Base-by-base conservation (phyloP, 2,888 invertebrate species). In the Pandemis heparana region DNA sequence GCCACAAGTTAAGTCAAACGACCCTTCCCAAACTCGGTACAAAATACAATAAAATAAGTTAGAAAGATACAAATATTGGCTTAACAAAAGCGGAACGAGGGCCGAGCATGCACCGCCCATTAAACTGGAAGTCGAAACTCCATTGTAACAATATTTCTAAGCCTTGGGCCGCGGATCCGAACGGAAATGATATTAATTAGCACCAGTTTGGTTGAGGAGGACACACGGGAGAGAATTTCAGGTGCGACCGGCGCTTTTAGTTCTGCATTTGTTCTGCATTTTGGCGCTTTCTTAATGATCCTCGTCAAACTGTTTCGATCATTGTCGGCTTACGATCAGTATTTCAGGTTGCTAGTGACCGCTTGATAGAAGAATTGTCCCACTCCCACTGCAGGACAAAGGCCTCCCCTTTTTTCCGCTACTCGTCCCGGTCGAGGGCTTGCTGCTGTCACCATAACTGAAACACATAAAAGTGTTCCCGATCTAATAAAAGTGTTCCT, bases 101-200 rank as follows among this genome's bases (percentile, higher is more conserved):
- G 63, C 63, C 41, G 63, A 65, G 48, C 72, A 68, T 68, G 72
- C 67, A 60, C 63, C 63, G 53, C 63, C 63, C 63, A 64, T 53
- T 72, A 43, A 23, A 64, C 41, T 61, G 69, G 64, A 70, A 70
- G 69, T 18, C 46, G 53, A 66, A 74, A 59, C 63, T 77, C 82
- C 79, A 78, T 83, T 84, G 83, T 83, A 80, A 83, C 85, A 86
- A 86, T 83, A 87, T 84, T 79, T 80, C 75, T 73, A 74, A 79
- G 83, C 85, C 85, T 77, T 73, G 77, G 85, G 85, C 83, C 71
- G 67, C 70, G 71, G 65, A 66, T 65, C 75, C 75, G 64, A 76
- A 76, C 77, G 79, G 79, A 78, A 81, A 80, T 78, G 78, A 77
- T 81, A 79, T 82, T 87, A 86, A 86, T 87, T 86, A 73, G 72